These are phyloP conservation scores for Druon quercuslanigerum DNA, from an alignment of 1,140 invertebrate genomes.

Conservation along the genomic window DNA sequence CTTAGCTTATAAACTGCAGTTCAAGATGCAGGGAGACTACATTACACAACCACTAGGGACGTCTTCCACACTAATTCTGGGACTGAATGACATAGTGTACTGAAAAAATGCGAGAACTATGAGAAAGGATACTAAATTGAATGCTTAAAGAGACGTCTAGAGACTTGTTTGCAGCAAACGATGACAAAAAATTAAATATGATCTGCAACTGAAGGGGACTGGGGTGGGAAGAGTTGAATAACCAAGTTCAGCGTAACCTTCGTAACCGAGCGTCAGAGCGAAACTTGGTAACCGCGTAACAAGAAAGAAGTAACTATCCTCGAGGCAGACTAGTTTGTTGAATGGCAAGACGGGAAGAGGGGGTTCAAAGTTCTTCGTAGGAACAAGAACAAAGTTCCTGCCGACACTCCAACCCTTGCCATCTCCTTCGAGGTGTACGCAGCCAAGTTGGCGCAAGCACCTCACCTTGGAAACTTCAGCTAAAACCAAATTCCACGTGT, in stretches of 20 bases:
- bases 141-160: not conserved
- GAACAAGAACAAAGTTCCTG: conserved; percentile 75
- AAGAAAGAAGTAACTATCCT: conserved; percentile 75
- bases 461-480: conserved; percentile 73
- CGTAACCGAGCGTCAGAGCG: conserved; percentile 64
- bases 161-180: conserved; percentile 26
- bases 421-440: conserved; percentile 67
- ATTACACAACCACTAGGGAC: too few relatives aligned
- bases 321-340: conserved; percentile 73
- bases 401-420: conserved; percentile 59
- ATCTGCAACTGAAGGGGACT: conserved; percentile 51
- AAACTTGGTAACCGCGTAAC: conserved; percentile 70
- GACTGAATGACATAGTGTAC: too few relatives aligned
- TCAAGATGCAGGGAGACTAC: not conserved
- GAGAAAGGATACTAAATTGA: not conserved
- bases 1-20: too few relatives aligned
- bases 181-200: conserved; percentile 43
- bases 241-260: conserved; percentile 72
- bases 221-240: conserved; percentile 54
- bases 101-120: too few relatives aligned
- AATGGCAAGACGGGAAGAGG: conserved; percentile 67
- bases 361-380: conserved; percentile 72
- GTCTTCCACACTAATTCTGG: too few relatives aligned
- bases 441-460: conserved; percentile 64
- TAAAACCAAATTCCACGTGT: conserved; percentile 68